Percentiles rank a stretch among this genome's conserved stretches.
Evolutionary conservation across 2,888 invertebrate species (phyloP).

Genomic region (Cheilosia vulpina): DNA sequence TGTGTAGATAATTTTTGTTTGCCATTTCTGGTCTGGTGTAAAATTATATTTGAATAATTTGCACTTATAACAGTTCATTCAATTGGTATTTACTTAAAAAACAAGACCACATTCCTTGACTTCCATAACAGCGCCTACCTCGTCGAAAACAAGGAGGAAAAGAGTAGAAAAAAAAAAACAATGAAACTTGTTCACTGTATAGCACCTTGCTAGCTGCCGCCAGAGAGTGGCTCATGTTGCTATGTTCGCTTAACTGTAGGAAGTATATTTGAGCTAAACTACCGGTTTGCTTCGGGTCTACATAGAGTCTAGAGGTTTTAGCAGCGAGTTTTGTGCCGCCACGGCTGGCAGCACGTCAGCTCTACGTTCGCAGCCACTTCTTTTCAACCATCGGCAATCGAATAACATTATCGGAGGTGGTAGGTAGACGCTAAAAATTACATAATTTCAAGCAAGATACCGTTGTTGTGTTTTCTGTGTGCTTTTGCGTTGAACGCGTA

Average conservation of each 20-base stretch:
- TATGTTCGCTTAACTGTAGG: conserved; percentile 58
- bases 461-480: conserved; percentile 35
- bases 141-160: conserved; percentile 22
- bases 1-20: background rate
- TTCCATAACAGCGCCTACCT: conserved; percentile 55
- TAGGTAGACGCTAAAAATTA: conserved; percentile 56
- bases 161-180: conserved; percentile 17
- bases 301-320: conserved; percentile 45
- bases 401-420: conserved; percentile 63
- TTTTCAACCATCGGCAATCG: conserved; percentile 43
- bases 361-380: conserved; percentile 36
- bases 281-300: conserved; percentile 67
- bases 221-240: conserved; percentile 49
- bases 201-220: conserved; percentile 58
- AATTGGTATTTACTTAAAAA: conserved; percentile 26
- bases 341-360: conserved; percentile 21
- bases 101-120: conserved; percentile 50
- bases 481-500: conserved; percentile 30
- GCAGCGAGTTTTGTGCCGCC: conserved; percentile 40
- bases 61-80: conserved; percentile 10
- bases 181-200: conserved; percentile 59
- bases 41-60: conserved; percentile 28
- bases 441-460: conserved; percentile 59
- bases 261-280: conserved; percentile 60
- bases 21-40: background rate